phyloP scores from a whole-genome alignment of 1,140 invertebrate species.

The Drosophila asahinai region DNA sequence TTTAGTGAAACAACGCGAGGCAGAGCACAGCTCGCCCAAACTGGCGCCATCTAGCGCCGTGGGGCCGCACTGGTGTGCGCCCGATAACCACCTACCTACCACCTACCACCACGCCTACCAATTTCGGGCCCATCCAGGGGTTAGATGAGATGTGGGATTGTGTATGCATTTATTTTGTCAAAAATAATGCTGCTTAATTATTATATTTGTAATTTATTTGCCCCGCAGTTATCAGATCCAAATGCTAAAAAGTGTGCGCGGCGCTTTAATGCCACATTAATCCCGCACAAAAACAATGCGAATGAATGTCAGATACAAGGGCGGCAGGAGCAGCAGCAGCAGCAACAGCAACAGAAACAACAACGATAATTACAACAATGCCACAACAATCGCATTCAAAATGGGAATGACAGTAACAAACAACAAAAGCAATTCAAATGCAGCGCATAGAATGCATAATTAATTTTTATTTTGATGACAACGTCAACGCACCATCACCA shows the following conservation, averaged over 20 bases:
- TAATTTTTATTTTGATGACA: conserved; percentile 85
- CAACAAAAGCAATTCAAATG: conserved; percentile 83
- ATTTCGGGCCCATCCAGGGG: conserved; percentile 19
- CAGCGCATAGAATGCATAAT: conserved; percentile 84
- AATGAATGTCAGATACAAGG: conserved; percentile 19
- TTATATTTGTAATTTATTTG: conserved; percentile 84
- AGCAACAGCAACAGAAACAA: conserved; percentile 15
- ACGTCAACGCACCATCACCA: conserved; percentile 72
- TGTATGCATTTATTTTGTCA: conserved; percentile 72
- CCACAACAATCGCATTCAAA: conserved; percentile 65
- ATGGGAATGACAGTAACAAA: conserved; percentile 77
- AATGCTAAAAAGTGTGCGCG: conserved; percentile 70
- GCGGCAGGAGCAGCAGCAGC: conserved; percentile 28
- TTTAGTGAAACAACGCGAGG: conserved; percentile 36
- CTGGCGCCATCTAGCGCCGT: conserved; percentile 31
- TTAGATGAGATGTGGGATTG: conserved; percentile 1
- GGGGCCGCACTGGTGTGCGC: conserved; percentile 22
- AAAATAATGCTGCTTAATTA: conserved; percentile 84
- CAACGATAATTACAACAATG: conserved; percentile 18
- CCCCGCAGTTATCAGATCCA: conserved; percentile 70
- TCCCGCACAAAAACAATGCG: conserved; percentile 56
- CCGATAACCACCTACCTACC: conserved; percentile 16
- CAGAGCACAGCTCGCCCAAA: conserved; percentile 20
- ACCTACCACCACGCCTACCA: background rate
- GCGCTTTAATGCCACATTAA: conserved; percentile 78